A percentile compares a stretch with the other conserved stretches of the same genome.
Conservation (phyloP, 2,113 vertebrate genomes). For the Tapirus terrestris region DNA sequence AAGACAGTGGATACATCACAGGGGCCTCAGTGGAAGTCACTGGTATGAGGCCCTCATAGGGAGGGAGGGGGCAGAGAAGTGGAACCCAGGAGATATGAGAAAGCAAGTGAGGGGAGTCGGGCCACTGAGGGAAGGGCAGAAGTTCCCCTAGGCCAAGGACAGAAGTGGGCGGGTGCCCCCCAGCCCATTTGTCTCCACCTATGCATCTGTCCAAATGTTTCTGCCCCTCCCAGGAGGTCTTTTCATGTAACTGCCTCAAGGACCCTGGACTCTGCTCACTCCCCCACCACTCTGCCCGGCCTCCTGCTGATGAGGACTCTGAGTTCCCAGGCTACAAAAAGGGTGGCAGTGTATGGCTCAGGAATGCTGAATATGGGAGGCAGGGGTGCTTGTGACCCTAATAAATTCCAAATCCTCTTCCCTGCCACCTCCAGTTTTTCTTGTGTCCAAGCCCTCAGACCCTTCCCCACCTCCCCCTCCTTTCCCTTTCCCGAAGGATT, state of each 20-base stretch:
- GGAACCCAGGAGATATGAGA: not conserved
- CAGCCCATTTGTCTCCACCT: not conserved
- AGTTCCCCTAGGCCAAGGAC: not conserved
- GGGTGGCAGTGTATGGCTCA: constrained; percentile 67
- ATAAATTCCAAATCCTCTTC: constrained; percentile 84
- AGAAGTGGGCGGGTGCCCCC: not conserved
- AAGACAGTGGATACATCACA: constrained; percentile 92
- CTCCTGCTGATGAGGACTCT: constrained; percentile 70
- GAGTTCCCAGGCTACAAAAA: constrained; percentile 80
- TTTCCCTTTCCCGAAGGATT: constrained; percentile 76
- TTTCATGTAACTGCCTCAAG: constrained; percentile 76
- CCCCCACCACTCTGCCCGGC: constrained; percentile 21
- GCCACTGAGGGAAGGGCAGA: constrained; percentile 35
- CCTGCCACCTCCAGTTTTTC: constrained; percentile 80
- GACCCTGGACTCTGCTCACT: constrained; percentile 64
- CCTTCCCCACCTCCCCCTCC: constrained; percentile 78
- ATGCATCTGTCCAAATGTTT: constrained; percentile 60
- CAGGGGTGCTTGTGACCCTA: constrained; percentile 81
- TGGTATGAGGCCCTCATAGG: constrained; percentile 79
- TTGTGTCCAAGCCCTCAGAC: constrained; percentile 81
- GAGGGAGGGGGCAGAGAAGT: constrained; percentile 9
- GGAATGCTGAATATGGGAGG: constrained; percentile 77
- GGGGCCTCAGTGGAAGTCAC: constrained; percentile 92
- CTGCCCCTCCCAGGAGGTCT: constrained; percentile 78
- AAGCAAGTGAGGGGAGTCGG: not conserved